Base-by-base conservation (phyloP, 2,797 vertebrate genomes). In the Cossypha dichroa region DNA sequence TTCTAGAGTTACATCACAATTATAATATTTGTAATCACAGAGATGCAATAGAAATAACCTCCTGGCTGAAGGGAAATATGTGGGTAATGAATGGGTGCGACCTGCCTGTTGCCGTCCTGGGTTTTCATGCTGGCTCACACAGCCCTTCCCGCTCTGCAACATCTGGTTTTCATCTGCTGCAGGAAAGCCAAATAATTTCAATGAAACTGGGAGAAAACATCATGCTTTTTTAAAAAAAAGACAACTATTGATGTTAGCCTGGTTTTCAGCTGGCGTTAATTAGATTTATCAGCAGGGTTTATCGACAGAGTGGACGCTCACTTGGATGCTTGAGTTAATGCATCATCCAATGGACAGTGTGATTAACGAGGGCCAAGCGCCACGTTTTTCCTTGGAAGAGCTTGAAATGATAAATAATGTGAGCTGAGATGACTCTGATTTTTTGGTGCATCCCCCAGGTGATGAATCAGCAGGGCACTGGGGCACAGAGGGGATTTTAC, bases 161-260 rank as follows among this genome's bases (percentile, higher is more conserved):
- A 96, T 97, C 93, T 96, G 96, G 62, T 93, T 96, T 93, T 81
- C 88, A 95, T 96, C 95, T 91, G 82, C 69, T 72, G 5, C 58
- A 88, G 95, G 74, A 70, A 91, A 94, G 77, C 87, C 74, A 83
- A 90, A 81, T 93, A 59, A 88, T 92, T 94, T 69, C 91, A 86
- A 16, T 82, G 55, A 76, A 93, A 69, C 78, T 36, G 43, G 62
- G 64, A 91, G 75, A 94, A 96, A 92, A 56, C 41, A 49, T 26
- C 58, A 64, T 10, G 49, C 69, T 85, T 85, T 88, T 28, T 6
- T 4, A 5, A 51, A 69, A 28, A 33, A n/a, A 2, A 1, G 43
- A 36, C 23, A 29, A 12, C 5, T 90, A 33, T 33, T 85, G 68
- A 67, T 75, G 40, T 51, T 60, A 72, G 38, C 46, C 69, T 81